phyloP scores from a whole-genome alignment of 2,113 vertebrate species.

The Promerops cafer region DNA sequence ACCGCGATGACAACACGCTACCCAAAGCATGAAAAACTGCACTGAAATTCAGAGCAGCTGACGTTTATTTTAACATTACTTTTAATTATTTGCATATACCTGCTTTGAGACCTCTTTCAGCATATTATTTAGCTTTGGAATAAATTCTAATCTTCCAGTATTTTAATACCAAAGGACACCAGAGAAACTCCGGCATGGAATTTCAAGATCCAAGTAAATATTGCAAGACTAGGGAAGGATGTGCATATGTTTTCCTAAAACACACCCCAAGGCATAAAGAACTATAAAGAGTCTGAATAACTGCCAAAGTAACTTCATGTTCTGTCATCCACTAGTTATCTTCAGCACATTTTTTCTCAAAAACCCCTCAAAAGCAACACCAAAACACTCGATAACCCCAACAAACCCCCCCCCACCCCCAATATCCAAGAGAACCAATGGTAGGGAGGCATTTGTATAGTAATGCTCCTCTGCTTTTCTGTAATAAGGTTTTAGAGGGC shows the following conservation, averaged over 20 bases:
- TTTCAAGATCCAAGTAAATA: neutral
- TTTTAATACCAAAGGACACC: neutral
- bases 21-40: neutral
- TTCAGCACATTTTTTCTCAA: neutral
- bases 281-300: neutral
- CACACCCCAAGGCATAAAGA: neutral
- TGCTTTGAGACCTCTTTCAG: neutral
- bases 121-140: neutral
- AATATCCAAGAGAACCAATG: accelerated
- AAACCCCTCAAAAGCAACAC: neutral
- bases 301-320: neutral
- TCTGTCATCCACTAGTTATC: neutral
- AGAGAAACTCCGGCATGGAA: neutral
- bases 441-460: neutral
- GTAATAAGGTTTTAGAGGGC: neutral
- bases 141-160: neutral
- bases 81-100: neutral
- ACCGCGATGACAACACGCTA: neutral
- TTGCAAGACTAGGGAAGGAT: neutral
- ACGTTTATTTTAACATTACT: neutral
- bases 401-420: accelerated
- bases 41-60: neutral
- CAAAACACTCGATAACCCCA: accelerated
- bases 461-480: neutral
- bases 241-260: neutral